Percentiles rank a stretch among this genome's conserved stretches.
Conservation (phyloP, 2,797 vertebrate species). For the Hypotaenidia philippensis region DNA sequence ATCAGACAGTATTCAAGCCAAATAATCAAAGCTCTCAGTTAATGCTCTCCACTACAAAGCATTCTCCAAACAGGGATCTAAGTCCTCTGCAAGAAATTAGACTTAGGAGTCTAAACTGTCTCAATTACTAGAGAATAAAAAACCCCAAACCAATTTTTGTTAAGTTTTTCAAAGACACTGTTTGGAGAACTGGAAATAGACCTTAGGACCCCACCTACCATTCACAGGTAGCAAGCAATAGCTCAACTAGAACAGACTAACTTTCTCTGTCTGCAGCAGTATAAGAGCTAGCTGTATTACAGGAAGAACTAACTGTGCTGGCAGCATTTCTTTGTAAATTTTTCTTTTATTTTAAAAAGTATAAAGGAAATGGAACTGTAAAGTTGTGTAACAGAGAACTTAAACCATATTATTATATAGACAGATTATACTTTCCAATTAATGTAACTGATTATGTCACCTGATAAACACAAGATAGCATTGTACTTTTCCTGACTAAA, state of each 20-base stretch:
- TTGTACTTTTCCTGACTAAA: background rate
- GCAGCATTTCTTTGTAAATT: background rate
- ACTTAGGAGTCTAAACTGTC: background rate
- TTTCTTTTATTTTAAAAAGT: background rate
- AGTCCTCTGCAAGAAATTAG: background rate
- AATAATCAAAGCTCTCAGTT: conserved; percentile 11
- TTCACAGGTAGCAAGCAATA: background rate
- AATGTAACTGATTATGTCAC: background rate
- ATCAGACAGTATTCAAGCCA: background rate
- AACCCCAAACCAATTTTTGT: background rate
- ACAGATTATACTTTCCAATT: background rate
- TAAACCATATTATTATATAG: background rate
- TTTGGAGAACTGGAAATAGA: background rate
- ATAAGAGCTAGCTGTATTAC: background rate
- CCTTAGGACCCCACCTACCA: background rate
- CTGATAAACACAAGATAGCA: background rate
- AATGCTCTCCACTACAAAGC: background rate
- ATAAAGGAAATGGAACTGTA: background rate
- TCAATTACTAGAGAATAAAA: background rate
- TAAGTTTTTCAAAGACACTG: background rate
- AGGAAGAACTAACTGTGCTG: background rate
- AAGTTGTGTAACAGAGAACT: background rate
- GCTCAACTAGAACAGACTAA: background rate
- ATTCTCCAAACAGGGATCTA: background rate
- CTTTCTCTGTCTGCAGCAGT: background rate